A percentile compares a stretch with the other conserved stretches of the same genome.
These are phyloP conservation scores for Torymus auratus DNA, from an alignment of 2,888 invertebrate genomes.

Conservation along the genomic window DNA sequence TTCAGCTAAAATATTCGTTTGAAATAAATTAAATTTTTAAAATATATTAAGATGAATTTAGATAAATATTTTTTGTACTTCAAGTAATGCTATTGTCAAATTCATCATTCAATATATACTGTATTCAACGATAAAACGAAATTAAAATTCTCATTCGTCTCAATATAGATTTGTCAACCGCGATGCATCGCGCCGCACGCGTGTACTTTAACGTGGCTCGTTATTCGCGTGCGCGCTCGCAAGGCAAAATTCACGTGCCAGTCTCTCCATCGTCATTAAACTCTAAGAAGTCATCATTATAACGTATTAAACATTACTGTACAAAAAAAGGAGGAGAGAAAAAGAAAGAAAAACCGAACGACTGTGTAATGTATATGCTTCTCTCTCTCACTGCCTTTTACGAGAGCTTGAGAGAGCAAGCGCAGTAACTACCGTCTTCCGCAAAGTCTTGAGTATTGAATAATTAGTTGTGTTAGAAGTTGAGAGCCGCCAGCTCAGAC, in stretches of 20 bases:
- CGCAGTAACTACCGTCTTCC: constrained; percentile 39
- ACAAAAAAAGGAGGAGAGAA: constrained; percentile 32
- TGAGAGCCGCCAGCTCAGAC: constrained; percentile 70
- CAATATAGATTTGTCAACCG: background rate
- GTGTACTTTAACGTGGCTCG: background rate
- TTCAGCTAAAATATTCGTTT: too few species aligned
- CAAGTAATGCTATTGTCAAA: too few species aligned
- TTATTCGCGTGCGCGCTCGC: background rate
- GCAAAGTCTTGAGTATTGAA: constrained; percentile 55
- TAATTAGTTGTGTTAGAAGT: background rate
- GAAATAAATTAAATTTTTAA: too few species aligned
- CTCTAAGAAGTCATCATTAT: constrained; percentile 32
- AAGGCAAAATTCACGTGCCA: constrained; percentile 20
- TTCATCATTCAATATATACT: too few species aligned
- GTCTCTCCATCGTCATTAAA: constrained; percentile 37
- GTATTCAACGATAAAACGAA: too few species aligned
- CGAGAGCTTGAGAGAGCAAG: background rate
- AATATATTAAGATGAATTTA: too few species aligned
- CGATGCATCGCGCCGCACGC: background rate
- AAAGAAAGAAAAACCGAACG: constrained; percentile 1
- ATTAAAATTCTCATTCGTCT: background rate
- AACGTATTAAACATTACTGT: constrained; percentile 41
- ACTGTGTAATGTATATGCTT: constrained; percentile 1
- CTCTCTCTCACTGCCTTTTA: background rate
- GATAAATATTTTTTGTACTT: too few species aligned